A percentile compares a stretch with the other conserved stretches of the same genome.
Evolutionary conservation across 2,113 vertebrate species (phyloP).

Genomic region (Pleuronectes platessa): DNA sequence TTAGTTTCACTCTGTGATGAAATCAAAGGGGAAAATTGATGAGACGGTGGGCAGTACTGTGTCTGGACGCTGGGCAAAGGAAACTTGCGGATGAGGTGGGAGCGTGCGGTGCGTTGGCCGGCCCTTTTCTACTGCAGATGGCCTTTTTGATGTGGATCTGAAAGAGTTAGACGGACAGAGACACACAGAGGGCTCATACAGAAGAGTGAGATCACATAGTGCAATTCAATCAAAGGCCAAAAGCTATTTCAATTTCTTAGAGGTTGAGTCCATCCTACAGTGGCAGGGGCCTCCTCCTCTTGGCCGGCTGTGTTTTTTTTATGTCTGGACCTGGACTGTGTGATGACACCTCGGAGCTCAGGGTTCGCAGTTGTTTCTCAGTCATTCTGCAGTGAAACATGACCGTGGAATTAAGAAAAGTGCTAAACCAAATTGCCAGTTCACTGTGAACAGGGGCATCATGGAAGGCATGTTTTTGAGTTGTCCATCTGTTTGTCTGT

Average conservation of each 20-base stretch:
- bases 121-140: conserved; percentile 58
- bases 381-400: background rate
- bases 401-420: background rate
- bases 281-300: conserved; percentile 10
- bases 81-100: conserved; percentile 60
- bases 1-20: conserved; percentile 53
- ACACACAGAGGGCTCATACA: conserved; percentile 50
- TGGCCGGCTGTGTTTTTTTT: conserved; percentile 4
- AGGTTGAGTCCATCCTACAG: conserved; percentile 59
- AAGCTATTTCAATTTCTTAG: conserved; percentile 77
- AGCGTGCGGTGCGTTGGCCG: conserved; percentile 45
- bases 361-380: conserved; percentile 3
- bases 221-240: conserved; percentile 77
- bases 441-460: too few species aligned
- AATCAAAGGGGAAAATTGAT: conserved; percentile 79
- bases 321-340: conserved; percentile 18
- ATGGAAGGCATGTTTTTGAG: too few species aligned
- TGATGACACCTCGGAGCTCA: conserved; percentile 10
- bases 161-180: conserved; percentile 63
- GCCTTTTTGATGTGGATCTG: conserved; percentile 76
- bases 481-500: too few species aligned
- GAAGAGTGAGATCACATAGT: conserved; percentile 64
- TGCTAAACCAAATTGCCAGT: too few species aligned
- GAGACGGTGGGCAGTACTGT: conserved; percentile 62
- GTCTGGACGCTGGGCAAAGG: conserved; percentile 60